Evolutionary conservation across 2,113 vertebrate species (phyloP).

Genomic region (Thomomys bottae): DNA sequence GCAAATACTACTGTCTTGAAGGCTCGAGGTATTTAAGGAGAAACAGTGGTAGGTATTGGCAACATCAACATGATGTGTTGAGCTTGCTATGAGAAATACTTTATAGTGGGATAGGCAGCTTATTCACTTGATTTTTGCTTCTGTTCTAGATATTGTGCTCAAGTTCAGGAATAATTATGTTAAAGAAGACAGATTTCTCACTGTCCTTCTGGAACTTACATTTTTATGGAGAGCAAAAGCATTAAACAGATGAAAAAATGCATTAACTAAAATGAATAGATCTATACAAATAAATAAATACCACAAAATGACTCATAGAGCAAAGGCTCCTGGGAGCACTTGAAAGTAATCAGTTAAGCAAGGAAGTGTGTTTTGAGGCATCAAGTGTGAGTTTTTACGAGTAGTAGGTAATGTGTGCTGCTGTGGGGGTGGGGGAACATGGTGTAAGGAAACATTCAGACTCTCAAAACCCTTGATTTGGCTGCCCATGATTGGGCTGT

Average conservation of each 20-base stretch:
- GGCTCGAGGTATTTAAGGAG: neutral
- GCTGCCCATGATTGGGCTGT: too few relatives aligned
- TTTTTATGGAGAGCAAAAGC: neutral
- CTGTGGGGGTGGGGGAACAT: neutral
- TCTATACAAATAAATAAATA: neutral
- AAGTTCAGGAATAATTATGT: neutral
- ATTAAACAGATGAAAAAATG: neutral
- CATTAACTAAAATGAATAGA: neutral
- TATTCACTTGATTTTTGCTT: neutral
- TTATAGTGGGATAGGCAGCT: neutral
- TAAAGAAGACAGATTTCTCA: neutral
- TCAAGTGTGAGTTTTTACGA: too few relatives aligned
- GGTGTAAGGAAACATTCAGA: neutral
- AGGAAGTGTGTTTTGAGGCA: neutral
- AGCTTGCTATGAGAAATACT: neutral
- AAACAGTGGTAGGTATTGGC: neutral
- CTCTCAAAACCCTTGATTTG: neutral
- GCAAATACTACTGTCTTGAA: neutral
- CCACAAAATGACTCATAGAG: neutral
- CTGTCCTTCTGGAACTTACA: neutral
- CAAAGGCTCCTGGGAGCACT: neutral
- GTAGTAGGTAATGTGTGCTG: neutral
- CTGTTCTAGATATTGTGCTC: neutral
- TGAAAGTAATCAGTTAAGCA: neutral
- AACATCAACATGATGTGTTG: neutral